A percentile compares a stretch with the other conserved stretches of the same genome.
Evolutionary conservation across 2,797 vertebrate species (phyloP).

Genomic region (Microctenopoma steveboyesi): DNA sequence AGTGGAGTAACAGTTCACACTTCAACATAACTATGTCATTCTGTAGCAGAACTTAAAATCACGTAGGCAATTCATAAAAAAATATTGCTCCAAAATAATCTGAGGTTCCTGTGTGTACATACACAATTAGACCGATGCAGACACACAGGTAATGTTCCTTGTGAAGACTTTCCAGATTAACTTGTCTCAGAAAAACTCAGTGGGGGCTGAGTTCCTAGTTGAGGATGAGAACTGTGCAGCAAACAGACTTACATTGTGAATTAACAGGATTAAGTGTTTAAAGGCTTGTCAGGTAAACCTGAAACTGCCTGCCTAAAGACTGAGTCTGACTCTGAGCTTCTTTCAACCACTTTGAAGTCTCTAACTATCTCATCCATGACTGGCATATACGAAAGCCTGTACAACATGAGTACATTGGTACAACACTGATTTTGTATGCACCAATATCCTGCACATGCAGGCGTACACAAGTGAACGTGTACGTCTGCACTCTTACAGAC

Average conservation of each 20-base stretch:
- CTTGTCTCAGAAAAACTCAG: slow-evolving; percentile 71
- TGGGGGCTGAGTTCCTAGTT: slow-evolving; percentile 65
- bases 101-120: slow-evolving; percentile 2
- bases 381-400: slow-evolving; percentile 62
- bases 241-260: slow-evolving; percentile 82
- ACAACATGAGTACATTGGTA: slow-evolving; percentile 38
- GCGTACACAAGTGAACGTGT: not conserved
- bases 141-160: slow-evolving; percentile 48
- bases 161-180: slow-evolving; percentile 66
- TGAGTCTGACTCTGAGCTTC: slow-evolving; percentile 71
- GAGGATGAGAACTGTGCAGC: slow-evolving; percentile 68
- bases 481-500: slow-evolving; percentile 13
- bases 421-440: slow-evolving; percentile 51
- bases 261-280: slow-evolving; percentile 81
- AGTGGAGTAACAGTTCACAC: not conserved
- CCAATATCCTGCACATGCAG: slow-evolving; percentile 33
- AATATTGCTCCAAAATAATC: slow-evolving; percentile 21
- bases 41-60: slow-evolving; percentile 10
- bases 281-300: slow-evolving; percentile 83
- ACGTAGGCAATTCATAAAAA: slow-evolving; percentile 17
- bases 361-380: slow-evolving; percentile 68
- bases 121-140: slow-evolving; percentile 15
- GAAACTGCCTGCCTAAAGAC: slow-evolving; percentile 73
- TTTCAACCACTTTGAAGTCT: slow-evolving; percentile 78
- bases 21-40: slow-evolving; percentile 27